Evolutionary conservation across 2,113 vertebrate genomes (phyloP).

Genomic region (Hymenochirus boettgeri): DNA sequence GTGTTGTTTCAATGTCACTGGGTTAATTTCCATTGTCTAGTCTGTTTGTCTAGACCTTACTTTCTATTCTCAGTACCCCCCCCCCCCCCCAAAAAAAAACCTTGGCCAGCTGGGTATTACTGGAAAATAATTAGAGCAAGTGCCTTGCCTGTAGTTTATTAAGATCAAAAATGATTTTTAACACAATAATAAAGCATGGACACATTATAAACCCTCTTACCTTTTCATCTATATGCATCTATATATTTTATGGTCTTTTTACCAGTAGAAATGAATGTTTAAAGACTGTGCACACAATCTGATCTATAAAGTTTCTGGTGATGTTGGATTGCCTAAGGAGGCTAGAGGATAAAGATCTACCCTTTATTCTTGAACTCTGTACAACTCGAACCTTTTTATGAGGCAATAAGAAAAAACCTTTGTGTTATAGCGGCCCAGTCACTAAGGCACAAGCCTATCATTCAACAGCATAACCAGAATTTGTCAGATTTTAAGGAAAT

Average conservation of each 20-base stretch:
- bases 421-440: slow-evolving; percentile 56
- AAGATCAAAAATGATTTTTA: slow-evolving; percentile 49
- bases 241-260: slow-evolving; percentile 64
- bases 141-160: no score
- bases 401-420: slow-evolving; percentile 59
- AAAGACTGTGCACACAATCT: slow-evolving; percentile 69
- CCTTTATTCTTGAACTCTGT: slow-evolving; percentile 68
- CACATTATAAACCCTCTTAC: slow-evolving; percentile 60
- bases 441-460: slow-evolving; percentile 60
- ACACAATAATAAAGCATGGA: slow-evolving; percentile 69
- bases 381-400: slow-evolving; percentile 56
- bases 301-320: slow-evolving; percentile 68
- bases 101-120: no score
- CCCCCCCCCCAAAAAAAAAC: no score
- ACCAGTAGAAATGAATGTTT: slow-evolving; percentile 58
- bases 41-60: no score
- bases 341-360: slow-evolving; percentile 65
- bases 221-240: slow-evolving; percentile 62
- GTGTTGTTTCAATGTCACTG: no score
- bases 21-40: no score
- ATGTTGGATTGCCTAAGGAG: slow-evolving; percentile 64
- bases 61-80: no score
- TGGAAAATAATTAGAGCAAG: no score
- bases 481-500: slow-evolving; percentile 28
- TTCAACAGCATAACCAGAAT: slow-evolving; percentile 46